Evolutionary conservation across 2,797 vertebrate genomes (phyloP).

Genomic region (Cercopithecus petaurista): DNA sequence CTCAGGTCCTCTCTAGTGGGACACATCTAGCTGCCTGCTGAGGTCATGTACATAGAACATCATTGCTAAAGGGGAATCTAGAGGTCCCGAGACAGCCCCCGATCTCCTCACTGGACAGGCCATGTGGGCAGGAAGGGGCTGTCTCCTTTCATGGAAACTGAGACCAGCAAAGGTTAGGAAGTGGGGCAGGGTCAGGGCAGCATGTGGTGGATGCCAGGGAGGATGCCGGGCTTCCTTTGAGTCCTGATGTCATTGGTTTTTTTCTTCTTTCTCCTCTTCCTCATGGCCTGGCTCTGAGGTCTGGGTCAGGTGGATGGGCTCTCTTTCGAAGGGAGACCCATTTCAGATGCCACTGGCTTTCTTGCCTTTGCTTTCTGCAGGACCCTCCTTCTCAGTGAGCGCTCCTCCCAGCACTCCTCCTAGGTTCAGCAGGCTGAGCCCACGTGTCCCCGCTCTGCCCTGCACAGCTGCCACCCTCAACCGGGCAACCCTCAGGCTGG

Average conservation of each 20-base stretch:
- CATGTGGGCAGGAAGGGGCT: not conserved
- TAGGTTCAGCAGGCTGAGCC: too few species aligned
- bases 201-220: accelerated
- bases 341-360: not conserved
- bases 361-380: not conserved
- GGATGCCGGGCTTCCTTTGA: accelerated
- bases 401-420: not conserved
- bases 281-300: not conserved
- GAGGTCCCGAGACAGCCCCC: accelerated
- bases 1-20: accelerated
- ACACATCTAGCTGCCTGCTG: accelerated
- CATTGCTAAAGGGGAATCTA: not conserved
- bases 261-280: too few species aligned
- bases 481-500: too few species aligned
- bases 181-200: not conserved
- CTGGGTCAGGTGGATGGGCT: accelerated
- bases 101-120: not conserved
- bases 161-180: not conserved
- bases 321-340: not conserved
- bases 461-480: too few species aligned
- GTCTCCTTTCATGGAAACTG: not conserved
- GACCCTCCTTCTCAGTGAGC: not conserved
- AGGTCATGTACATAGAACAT: accelerated
- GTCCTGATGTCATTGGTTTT: not conserved
- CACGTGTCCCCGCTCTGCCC: accelerated